These are phyloP conservation scores for Tringa solitaria DNA, from an alignment of 2,113 vertebrate species.

Conservation along the genomic window DNA sequence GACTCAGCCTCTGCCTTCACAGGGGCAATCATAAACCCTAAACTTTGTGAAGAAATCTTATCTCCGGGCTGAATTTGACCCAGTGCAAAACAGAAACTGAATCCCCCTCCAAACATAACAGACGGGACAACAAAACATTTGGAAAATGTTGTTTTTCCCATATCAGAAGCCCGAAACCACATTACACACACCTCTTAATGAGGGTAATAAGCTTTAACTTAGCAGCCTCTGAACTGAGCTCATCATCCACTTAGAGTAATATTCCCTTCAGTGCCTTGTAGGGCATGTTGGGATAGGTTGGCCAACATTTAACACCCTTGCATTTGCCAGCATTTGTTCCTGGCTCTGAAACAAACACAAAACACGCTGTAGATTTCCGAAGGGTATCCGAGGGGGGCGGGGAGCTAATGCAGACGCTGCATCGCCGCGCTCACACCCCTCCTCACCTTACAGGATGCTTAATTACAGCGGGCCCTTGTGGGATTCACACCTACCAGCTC, in stretches of 20 bases:
- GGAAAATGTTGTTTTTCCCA: not conserved
- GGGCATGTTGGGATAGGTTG: not conserved
- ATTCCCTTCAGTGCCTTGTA: conserved; percentile 4
- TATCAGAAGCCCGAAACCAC: conserved; percentile 11
- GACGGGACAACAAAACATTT: not conserved
- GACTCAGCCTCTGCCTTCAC: not conserved
- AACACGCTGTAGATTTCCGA: not conserved
- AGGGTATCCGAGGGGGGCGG: not conserved
- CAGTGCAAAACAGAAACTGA: conserved; percentile 6
- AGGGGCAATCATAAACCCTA: not conserved
- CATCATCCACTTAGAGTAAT: conserved; percentile 40
- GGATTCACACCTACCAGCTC: not conserved
- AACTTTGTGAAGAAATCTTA: not conserved
- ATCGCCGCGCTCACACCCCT: not conserved
- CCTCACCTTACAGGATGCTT: not conserved
- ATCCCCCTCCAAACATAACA: not conserved
- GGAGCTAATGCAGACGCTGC: not conserved
- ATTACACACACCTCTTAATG: conserved; percentile 35
- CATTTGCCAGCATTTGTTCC: conserved; percentile 40
- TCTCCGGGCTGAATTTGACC: not conserved
- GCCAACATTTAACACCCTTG: conserved; percentile 42
- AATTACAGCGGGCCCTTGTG: not conserved
- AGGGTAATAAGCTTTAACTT: conserved; percentile 43
- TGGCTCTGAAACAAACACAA: conserved; percentile 38
- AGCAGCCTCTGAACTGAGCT: conserved; percentile 20